Evolutionary conservation across 1,140 invertebrate species (phyloP).

Genomic region (Drosophila athabasca): DNA sequence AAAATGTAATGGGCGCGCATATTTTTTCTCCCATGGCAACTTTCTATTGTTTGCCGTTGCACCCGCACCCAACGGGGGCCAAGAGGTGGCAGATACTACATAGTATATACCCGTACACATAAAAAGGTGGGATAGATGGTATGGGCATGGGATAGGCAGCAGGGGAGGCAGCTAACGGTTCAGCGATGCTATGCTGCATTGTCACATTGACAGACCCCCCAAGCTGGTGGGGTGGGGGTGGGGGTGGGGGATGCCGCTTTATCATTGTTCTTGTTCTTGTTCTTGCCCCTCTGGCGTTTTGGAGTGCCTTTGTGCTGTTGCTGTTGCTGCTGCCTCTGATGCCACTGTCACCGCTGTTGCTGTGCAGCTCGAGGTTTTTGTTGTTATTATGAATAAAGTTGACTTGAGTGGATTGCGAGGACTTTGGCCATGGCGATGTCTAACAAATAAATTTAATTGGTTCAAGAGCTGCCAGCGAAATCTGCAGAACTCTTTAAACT

Average conservation of each 20-base stretch:
- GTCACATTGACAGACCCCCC: constrained; percentile 67
- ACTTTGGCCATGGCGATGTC: constrained; percentile 38
- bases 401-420: constrained; percentile 65
- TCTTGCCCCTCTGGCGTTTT: constrained; percentile 56
- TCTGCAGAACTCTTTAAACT: constrained; percentile 38
- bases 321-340: constrained; percentile 26
- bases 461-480: constrained; percentile 40
- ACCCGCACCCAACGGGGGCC: constrained; percentile 22
- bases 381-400: constrained; percentile 67
- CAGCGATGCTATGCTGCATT: constrained; percentile 56
- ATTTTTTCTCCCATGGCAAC: constrained; percentile 60
- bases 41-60: constrained; percentile 59
- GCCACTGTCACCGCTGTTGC: constrained; percentile 4
- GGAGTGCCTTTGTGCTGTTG: constrained; percentile 67
- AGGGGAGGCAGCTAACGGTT: constrained; percentile 22
- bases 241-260: constrained; percentile 30
- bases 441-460: constrained; percentile 73
- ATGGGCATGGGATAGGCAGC: neutral
- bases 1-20: constrained; percentile 60
- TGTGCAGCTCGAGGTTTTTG: constrained; percentile 29
- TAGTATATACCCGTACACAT: too few species aligned
- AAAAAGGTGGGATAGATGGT: neutral
- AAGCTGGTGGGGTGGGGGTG: constrained; percentile 23
- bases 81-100: constrained; percentile 2
- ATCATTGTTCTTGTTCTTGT: constrained; percentile 53